A percentile compares a stretch with the other conserved stretches of the same genome.
Conservation (phyloP, 2,113 vertebrate genomes). For the Odontophorus gujanensis region DNA sequence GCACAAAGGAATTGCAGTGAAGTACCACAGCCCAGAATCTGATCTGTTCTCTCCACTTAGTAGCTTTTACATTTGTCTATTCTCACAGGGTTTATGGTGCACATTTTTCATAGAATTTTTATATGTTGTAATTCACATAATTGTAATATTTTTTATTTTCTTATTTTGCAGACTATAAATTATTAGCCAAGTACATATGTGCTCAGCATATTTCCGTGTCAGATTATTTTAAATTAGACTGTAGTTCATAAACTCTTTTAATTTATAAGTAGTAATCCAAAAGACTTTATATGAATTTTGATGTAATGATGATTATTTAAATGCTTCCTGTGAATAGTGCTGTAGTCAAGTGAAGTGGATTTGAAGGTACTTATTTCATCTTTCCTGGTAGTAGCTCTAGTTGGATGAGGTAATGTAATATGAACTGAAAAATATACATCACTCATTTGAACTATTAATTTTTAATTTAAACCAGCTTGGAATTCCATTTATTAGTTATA, state of each 20-base stretch:
- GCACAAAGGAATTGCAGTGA: neutral
- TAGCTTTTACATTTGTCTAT: neutral
- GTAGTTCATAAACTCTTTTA: neutral
- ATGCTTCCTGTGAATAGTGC: neutral
- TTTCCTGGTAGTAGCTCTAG: neutral
- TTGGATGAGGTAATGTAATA: neutral
- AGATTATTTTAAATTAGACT: neutral
- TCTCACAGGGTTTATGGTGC: neutral
- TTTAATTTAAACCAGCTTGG: constrained; percentile 37
- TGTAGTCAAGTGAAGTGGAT: neutral
- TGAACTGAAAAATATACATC: neutral
- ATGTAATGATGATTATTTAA: neutral
- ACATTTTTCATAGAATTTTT: neutral
- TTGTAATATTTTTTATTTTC: neutral
- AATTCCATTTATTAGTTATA: neutral
- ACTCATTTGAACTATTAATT: neutral
- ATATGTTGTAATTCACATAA: neutral
- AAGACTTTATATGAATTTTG: neutral
- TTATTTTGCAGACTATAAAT: neutral
- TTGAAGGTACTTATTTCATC: neutral
- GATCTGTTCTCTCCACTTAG: neutral
- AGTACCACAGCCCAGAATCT: neutral
- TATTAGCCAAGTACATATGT: neutral
- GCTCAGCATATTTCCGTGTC: neutral
- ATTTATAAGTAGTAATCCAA: neutral